phyloP scores from a whole-genome alignment of 2,113 vertebrate species.

The Mungos mungo region DNA sequence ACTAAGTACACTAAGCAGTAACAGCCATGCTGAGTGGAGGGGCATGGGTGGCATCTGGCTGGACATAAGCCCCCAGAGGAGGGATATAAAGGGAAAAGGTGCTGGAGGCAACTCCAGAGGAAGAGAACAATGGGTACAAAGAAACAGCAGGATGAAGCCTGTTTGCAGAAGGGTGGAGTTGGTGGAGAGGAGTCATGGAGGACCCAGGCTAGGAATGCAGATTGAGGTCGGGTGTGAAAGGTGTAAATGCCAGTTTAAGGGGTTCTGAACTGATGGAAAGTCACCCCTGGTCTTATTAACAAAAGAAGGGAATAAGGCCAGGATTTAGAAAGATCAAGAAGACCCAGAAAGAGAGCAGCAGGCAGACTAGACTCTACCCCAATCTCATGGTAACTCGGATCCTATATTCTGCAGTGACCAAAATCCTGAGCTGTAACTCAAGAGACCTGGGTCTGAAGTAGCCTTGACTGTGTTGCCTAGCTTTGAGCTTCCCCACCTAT shows the following conservation, averaged over 20 bases:
- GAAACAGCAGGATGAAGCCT: neutral
- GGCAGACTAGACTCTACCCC: neutral
- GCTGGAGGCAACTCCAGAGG: neutral
- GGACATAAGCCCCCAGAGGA: neutral
- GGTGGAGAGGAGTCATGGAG: neutral
- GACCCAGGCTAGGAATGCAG: neutral
- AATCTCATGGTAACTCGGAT: neutral
- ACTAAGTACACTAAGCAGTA: neutral
- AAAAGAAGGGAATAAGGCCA: neutral
- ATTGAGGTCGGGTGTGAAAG: neutral
- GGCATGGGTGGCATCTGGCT: neutral
- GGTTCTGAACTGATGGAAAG: neutral
- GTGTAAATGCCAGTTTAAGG: neutral
- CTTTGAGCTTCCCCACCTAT: neutral
- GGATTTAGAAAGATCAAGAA: neutral
- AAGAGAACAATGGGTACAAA: neutral
- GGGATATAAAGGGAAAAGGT: neutral
- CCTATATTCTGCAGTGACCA: neutral
- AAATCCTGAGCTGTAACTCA: neutral
- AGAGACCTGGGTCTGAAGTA: neutral
- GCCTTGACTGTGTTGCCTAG: neutral
- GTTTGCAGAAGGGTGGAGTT: neutral
- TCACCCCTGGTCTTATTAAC: neutral
- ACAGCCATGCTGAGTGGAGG: neutral
- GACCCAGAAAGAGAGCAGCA: neutral